Conservation (phyloP, 2,113 vertebrate species). For the Tor tambroides region DNA sequence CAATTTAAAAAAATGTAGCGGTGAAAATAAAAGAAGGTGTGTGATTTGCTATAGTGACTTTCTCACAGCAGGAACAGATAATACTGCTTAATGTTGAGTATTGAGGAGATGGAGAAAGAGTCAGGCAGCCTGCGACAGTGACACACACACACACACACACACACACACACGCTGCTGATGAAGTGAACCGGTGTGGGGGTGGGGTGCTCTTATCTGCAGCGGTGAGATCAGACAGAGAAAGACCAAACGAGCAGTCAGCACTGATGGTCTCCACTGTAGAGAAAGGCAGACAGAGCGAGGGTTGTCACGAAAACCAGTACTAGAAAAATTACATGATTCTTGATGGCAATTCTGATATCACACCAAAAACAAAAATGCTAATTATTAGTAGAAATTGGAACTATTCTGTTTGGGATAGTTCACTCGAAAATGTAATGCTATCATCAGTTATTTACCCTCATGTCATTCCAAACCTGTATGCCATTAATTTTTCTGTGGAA, state of each 20-base stretch:
- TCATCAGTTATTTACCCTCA: no score
- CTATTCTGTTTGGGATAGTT: neutral
- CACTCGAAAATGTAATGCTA: no score
- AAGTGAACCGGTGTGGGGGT: constrained; percentile 47
- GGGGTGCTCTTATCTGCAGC: constrained; percentile 57
- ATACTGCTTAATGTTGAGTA: constrained; percentile 10
- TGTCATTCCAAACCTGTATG: neutral
- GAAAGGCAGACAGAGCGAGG: neutral
- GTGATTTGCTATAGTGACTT: neutral
- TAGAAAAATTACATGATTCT: neutral
- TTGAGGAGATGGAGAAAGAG: constrained; percentile 27
- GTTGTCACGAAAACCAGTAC: neutral
- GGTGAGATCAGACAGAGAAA: constrained; percentile 65
- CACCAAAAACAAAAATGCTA: neutral
- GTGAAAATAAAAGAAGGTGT: neutral
- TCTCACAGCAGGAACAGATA: constrained; percentile 22
- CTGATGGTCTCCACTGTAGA: constrained; percentile 75
- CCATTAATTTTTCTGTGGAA: neutral
- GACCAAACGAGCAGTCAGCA: constrained; percentile 67
- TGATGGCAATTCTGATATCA: neutral
- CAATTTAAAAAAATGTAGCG: neutral
- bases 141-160: constrained; percentile 44
- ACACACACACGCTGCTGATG: constrained; percentile 47
- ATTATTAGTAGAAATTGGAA: neutral
- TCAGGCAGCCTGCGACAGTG: constrained; percentile 20